These are phyloP conservation scores for Asbolus verrucosus DNA, from an alignment of 1,140 invertebrate species.

Conservation along the genomic window DNA sequence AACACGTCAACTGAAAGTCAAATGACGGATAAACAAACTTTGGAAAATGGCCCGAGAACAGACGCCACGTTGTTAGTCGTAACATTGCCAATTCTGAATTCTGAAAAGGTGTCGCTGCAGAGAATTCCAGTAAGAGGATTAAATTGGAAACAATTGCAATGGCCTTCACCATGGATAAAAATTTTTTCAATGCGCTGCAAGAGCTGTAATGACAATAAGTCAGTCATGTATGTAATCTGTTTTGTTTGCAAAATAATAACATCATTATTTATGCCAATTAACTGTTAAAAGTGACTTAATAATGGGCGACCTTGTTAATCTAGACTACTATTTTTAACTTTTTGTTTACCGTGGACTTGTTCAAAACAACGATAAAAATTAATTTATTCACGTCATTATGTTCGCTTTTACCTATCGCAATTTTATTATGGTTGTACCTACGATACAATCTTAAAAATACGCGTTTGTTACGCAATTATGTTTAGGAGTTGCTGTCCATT, in stretches of 20 bases:
- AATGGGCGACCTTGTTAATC: conserved; percentile 40
- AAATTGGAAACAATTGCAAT: conserved; percentile 23
- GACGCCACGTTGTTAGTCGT: no score
- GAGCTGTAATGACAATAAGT: conserved; percentile 28
- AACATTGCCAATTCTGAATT: no score
- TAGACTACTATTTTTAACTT: conserved; percentile 38
- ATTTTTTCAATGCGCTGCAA: conserved; percentile 24
- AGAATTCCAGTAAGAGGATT: conserved; percentile 20
- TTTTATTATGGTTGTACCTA: no score
- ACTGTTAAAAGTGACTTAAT: conserved; percentile 44
- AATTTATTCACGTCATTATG: conserved; percentile 22
- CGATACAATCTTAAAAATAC: no score
- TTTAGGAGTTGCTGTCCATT: no score
- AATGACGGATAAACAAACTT: no score
- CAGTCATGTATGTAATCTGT: conserved; percentile 36
- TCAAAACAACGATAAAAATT: conserved; percentile 45
- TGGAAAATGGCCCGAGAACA: no score
- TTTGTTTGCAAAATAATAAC: conserved; percentile 36
- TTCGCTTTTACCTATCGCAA: conserved; percentile 6
- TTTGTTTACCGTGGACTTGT: conserved; percentile 38
- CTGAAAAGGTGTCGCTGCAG: conserved; percentile 1
- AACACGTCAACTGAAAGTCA: no score
- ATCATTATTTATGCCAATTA: conserved; percentile 43
- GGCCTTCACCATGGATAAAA: conserved; percentile 27
- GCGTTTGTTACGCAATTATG: no score